phyloP scores from a whole-genome alignment of 2,797 vertebrate genomes.

The Petrocephalus sullivani region DNA sequence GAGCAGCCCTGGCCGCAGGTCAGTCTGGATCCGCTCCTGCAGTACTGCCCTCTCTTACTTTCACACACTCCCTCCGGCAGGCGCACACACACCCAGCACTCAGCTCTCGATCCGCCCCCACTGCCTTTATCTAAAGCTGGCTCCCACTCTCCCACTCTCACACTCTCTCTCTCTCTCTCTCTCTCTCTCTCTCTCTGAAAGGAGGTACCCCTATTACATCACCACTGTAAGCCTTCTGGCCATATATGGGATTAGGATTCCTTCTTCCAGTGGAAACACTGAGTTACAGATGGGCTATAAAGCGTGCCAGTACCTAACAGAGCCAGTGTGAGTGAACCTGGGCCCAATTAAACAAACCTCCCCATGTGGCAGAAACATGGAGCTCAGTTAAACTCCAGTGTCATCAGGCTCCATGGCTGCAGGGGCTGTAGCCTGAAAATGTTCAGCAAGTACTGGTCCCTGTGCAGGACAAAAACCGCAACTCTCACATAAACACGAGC shows the following conservation, averaged over 20 bases:
- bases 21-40: background rate
- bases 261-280: conserved; percentile 24
- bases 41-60: background rate
- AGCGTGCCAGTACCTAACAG: background rate
- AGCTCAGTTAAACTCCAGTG: too few relatives aligned
- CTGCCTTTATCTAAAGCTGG: background rate
- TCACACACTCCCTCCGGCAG: background rate
- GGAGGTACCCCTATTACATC: conserved; percentile 60
- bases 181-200: conserved; percentile 37
- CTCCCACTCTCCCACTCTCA: background rate
- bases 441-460: background rate
- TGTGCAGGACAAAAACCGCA: background rate
- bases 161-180: background rate
- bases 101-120: background rate
- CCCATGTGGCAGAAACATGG: background rate
- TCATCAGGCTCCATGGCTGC: background rate
- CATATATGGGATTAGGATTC: conserved; percentile 54
- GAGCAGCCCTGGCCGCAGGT: background rate
- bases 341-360: background rate
- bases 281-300: background rate
- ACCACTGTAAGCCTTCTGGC: conserved; percentile 58
- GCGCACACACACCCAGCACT: background rate
- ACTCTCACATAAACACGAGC: background rate
- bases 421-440: background rate
- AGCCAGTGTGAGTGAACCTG: background rate